Percentiles rank a stretch among this genome's conserved stretches.
phyloP scores from a whole-genome alignment of 2,888 invertebrate species.

The Lycia hirtaria region DNA sequence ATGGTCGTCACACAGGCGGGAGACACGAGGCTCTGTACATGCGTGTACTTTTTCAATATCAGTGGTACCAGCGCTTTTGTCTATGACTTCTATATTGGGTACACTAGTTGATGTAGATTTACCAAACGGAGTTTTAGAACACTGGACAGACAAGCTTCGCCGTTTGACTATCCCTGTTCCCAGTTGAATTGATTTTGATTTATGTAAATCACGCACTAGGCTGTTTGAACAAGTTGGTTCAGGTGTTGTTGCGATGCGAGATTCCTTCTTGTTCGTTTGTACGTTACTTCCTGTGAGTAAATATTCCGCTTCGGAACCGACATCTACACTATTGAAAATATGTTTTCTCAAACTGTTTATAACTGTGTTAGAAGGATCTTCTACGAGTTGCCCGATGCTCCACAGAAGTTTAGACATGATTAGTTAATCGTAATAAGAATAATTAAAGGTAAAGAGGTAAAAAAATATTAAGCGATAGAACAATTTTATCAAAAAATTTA shows the following conservation, averaged over 20 bases:
- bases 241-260: not conserved
- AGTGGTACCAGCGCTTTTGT: constrained; percentile 48
- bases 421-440: not conserved
- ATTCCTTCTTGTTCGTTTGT: not conserved
- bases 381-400: constrained; percentile 64
- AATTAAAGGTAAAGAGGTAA: not conserved
- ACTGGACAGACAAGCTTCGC: constrained; percentile 54
- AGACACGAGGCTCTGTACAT: constrained; percentile 46
- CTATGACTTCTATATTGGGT: constrained; percentile 35
- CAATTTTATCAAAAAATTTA: too few relatives aligned
- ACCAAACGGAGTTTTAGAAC: constrained; percentile 33
- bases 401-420: constrained; percentile 62
- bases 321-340: constrained; percentile 40
- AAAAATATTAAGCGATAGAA: too few relatives aligned
- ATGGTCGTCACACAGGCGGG: constrained; percentile 59
- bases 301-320: constrained; percentile 18
- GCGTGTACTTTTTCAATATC: constrained; percentile 46
- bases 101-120: constrained; percentile 56
- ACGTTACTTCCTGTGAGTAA: not conserved
- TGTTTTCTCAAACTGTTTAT: constrained; percentile 53
- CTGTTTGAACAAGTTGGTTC: constrained; percentile 19
- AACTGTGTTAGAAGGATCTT: constrained; percentile 64
- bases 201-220: constrained; percentile 21
- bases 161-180: constrained; percentile 42
- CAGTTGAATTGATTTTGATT: constrained; percentile 53